Percentiles rank a stretch among this genome's conserved stretches.
Evolutionary conservation across 1,140 invertebrate species (phyloP).

Genomic region (Musca vetustissima): DNA sequence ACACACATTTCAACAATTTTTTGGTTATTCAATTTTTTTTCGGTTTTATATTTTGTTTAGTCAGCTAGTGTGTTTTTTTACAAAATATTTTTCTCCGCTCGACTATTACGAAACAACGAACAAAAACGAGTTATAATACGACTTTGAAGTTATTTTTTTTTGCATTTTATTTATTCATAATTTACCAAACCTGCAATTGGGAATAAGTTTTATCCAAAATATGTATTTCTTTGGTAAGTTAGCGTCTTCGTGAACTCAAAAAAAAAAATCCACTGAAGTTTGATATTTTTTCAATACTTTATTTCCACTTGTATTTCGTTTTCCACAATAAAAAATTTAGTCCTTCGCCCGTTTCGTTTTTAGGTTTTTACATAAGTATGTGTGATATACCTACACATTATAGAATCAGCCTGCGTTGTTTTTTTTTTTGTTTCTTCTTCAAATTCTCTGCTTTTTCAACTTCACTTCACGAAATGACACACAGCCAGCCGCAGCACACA

Average conservation of each 20-base stretch:
- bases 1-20: no score
- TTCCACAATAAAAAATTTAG: background rate
- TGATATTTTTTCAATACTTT: background rate
- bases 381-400: slow-evolving; percentile 8
- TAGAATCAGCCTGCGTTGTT: background rate
- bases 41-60: no score
- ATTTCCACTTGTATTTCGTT: background rate
- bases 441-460: background rate
- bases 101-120: slow-evolving; percentile 16
- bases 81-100: no score
- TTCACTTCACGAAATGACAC: background rate
- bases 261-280: no score
- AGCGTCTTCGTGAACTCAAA: no score
- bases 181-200: no score
- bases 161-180: no score
- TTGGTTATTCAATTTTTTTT: no score
- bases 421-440: background rate
- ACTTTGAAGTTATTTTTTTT: slow-evolving; percentile 16
- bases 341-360: background rate
- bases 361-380: background rate
- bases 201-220: no score
- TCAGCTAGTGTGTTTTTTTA: no score
- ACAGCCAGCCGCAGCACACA: no score
- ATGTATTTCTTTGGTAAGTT: background rate
- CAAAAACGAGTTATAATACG: slow-evolving; percentile 10